A percentile compares a stretch with the other conserved stretches of the same genome.
Conservation (phyloP, 2,113 vertebrate species). For the Vulpes vulpes region DNA sequence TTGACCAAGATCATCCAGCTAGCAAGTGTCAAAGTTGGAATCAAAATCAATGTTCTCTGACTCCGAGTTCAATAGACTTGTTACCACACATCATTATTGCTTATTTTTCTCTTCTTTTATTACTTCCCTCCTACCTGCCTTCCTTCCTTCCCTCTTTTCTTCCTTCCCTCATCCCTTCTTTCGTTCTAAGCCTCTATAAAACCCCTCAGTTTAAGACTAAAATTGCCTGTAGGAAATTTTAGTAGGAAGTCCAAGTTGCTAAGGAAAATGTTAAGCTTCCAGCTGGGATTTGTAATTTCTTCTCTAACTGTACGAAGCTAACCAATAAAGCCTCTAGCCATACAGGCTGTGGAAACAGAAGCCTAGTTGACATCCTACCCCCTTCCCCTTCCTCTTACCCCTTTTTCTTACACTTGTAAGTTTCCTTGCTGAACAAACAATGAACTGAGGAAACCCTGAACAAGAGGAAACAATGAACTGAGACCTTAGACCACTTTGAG, state of each 20-base stretch:
- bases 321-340: not conserved
- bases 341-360: not conserved
- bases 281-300: not conserved
- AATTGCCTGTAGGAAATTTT: not conserved
- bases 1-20: not conserved
- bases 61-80: not conserved
- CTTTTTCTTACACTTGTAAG: not conserved
- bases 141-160: not conserved
- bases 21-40: not conserved
- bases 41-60: not conserved
- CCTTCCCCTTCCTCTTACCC: not conserved
- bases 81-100: not conserved
- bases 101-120: not conserved
- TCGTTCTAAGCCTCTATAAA: not conserved
- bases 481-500: not conserved
- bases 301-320: not conserved
- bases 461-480: too few species aligned
- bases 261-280: slow-evolving; percentile 11
- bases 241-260: not conserved
- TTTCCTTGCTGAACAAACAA: not conserved
- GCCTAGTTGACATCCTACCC: not conserved
- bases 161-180: not conserved
- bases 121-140: not conserved
- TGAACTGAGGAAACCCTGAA: not conserved
- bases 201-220: not conserved